Percentiles rank a stretch among this genome's conserved stretches.
Evolutionary conservation across 2,888 invertebrate genomes (phyloP).

Genomic region (Dryobotodes eremita): DNA sequence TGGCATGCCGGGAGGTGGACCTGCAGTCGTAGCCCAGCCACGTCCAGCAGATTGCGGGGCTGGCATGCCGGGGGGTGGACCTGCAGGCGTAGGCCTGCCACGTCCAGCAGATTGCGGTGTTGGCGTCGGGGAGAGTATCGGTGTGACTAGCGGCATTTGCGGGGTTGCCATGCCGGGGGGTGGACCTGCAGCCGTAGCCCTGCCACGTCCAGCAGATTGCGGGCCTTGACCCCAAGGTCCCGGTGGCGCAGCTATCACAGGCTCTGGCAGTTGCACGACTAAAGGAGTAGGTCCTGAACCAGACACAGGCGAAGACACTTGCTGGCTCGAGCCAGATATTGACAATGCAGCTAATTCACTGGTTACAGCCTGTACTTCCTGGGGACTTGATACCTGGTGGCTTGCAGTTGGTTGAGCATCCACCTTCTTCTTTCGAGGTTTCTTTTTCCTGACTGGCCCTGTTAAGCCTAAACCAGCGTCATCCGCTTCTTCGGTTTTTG

Average conservation of each 20-base stretch:
- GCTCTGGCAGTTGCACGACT: constrained; percentile 18
- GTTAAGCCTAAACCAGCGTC: constrained; percentile 63
- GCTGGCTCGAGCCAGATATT: not conserved
- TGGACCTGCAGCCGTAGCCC: not conserved
- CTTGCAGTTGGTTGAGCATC: constrained; percentile 28
- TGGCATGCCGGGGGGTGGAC: not conserved
- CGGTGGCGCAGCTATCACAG: not conserved
- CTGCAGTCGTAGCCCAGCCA: not conserved
- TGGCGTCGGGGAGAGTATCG: not conserved
- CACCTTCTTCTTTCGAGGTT: constrained; percentile 61
- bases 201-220: constrained; percentile 31
- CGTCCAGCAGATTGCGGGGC: constrained; percentile 28
- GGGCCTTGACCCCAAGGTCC: constrained; percentile 19
- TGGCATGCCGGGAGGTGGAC: not conserved
- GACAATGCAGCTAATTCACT: constrained; percentile 10
- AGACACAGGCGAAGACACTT: not conserved
- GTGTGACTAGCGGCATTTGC: not conserved
- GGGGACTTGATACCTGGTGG: constrained; percentile 18
- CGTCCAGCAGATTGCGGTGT: constrained; percentile 28
- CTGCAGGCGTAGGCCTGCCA: not conserved
- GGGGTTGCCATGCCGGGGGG: not conserved
- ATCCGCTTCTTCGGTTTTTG: constrained; percentile 42
- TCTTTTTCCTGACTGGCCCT: constrained; percentile 64
- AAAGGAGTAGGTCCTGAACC: constrained; percentile 4
- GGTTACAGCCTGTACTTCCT: constrained; percentile 4